phyloP scores from a whole-genome alignment of 2,888 invertebrate species.

The Eulithis prunata region DNA sequence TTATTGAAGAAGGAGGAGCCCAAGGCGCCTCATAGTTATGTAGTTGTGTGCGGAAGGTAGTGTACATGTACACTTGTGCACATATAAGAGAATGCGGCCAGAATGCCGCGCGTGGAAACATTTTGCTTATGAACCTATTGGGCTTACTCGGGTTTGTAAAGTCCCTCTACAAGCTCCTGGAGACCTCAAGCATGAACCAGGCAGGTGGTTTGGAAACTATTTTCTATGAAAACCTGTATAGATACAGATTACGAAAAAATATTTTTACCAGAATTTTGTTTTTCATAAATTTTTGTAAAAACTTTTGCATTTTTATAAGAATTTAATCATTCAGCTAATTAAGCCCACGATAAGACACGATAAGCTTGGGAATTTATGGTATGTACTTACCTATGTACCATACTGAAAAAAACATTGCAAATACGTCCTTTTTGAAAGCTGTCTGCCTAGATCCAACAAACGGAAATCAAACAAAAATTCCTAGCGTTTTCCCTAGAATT shows the following conservation, averaged over 20 bases:
- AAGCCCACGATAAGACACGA: too few relatives aligned
- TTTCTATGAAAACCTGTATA: too few relatives aligned
- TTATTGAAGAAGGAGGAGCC: background rate
- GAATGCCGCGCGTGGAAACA: slow-evolving; percentile 25
- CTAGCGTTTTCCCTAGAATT: slow-evolving; percentile 28
- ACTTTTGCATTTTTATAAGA: too few relatives aligned
- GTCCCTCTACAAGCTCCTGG: background rate
- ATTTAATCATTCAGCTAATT: too few relatives aligned
- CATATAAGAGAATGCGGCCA: slow-evolving; percentile 28
- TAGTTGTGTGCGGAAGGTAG: slow-evolving; percentile 26
- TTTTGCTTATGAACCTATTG: slow-evolving; percentile 7
- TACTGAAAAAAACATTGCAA: background rate
- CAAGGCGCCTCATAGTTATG: slow-evolving; percentile 1
- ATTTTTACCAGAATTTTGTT: too few relatives aligned
- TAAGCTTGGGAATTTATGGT: background rate
- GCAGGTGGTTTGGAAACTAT: too few relatives aligned
- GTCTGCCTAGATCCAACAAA: slow-evolving; percentile 23
- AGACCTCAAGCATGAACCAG: too few relatives aligned
- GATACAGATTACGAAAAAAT: too few relatives aligned
- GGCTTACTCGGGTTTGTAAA: slow-evolving; percentile 7
- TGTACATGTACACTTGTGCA: slow-evolving; percentile 20
- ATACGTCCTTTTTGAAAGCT: slow-evolving; percentile 16
- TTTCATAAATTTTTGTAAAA: too few relatives aligned
- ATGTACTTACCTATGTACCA: too few relatives aligned
- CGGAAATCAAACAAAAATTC: slow-evolving; percentile 36